Conservation (phyloP, 2,797 vertebrate genomes). For the Iguana delicatissima region DNA sequence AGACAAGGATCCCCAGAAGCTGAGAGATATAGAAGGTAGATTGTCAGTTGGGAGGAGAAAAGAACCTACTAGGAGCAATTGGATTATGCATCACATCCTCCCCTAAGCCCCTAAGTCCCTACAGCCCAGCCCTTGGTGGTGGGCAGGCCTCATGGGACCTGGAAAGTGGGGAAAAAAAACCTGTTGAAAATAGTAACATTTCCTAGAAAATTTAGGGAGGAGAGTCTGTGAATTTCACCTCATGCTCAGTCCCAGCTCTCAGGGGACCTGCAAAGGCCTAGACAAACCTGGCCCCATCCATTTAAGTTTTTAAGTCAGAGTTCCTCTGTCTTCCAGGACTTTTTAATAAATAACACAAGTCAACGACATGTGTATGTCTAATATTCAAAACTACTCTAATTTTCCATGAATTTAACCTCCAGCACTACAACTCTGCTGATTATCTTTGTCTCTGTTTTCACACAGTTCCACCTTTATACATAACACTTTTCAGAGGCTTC, state of each 20-base stretch:
- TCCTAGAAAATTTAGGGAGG: too few relatives aligned
- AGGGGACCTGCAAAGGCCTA: not conserved
- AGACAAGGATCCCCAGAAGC: not conserved
- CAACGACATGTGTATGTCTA: not conserved
- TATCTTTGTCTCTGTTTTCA: not conserved
- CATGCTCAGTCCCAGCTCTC: too few relatives aligned
- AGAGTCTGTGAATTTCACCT: too few relatives aligned
- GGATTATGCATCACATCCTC: too few relatives aligned
- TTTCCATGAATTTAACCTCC: not conserved
- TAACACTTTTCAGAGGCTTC: not conserved
- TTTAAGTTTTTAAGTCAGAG: not conserved
- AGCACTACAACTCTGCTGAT: not conserved
- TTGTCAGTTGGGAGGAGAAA: not conserved
- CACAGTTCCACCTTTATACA: not conserved
- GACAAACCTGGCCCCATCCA: not conserved
- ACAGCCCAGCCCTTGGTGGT: too few relatives aligned
- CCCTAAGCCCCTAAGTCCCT: too few relatives aligned
- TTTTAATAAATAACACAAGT: not conserved
- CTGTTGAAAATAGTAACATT: too few relatives aligned
- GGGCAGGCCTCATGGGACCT: too few relatives aligned
- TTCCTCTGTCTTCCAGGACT: not conserved
- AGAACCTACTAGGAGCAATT: too few relatives aligned
- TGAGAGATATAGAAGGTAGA: not conserved
- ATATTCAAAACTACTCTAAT: not conserved
- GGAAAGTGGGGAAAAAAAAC: too few relatives aligned